Conservation (phyloP, 1,140 invertebrate genomes). For the Tribolium madens region DNA sequence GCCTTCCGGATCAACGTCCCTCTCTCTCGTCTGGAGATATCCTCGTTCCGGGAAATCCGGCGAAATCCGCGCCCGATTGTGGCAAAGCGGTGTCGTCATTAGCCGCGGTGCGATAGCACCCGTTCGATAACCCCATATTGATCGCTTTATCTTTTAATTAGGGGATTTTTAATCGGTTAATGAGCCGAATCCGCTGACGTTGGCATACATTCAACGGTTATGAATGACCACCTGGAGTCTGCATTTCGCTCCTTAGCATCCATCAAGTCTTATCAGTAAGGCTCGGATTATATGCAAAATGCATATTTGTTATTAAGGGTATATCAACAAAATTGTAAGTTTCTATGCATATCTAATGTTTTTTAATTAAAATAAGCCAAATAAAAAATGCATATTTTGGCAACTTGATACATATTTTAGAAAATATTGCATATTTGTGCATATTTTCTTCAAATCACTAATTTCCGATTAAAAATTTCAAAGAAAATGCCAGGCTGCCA, state of each 20-base stretch:
- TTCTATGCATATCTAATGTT: too few relatives aligned
- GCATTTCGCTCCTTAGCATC: conserved; percentile 14
- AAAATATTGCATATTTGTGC: too few relatives aligned
- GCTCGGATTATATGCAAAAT: too few relatives aligned
- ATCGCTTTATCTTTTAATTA: conserved; percentile 43
- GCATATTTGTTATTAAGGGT: too few relatives aligned
- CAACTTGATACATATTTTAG: too few relatives aligned
- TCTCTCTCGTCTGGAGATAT: conserved; percentile 40
- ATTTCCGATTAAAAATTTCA: too few relatives aligned
- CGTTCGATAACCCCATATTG: conserved; percentile 33
- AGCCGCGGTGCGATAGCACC: conserved; percentile 36
- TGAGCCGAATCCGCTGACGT: conserved; percentile 7
- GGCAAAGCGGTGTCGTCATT: conserved; percentile 41
- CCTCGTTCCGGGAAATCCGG: conserved; percentile 44
- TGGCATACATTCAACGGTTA: conserved; percentile 15
- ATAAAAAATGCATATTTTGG: too few relatives aligned
- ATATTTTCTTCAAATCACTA: too few relatives aligned
- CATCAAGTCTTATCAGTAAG: conserved; percentile 17
- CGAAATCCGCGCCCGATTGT: conserved; percentile 40
- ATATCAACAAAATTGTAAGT: too few relatives aligned
- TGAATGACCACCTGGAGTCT: conserved; percentile 32
- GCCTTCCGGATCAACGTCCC: conserved; percentile 29
- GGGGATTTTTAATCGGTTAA: background rate
- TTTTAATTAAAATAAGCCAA: too few relatives aligned
- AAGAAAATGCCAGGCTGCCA: too few relatives aligned